These are phyloP conservation scores for Clupea harengus DNA, from an alignment of 2,113 vertebrate species.

Conservation along the genomic window DNA sequence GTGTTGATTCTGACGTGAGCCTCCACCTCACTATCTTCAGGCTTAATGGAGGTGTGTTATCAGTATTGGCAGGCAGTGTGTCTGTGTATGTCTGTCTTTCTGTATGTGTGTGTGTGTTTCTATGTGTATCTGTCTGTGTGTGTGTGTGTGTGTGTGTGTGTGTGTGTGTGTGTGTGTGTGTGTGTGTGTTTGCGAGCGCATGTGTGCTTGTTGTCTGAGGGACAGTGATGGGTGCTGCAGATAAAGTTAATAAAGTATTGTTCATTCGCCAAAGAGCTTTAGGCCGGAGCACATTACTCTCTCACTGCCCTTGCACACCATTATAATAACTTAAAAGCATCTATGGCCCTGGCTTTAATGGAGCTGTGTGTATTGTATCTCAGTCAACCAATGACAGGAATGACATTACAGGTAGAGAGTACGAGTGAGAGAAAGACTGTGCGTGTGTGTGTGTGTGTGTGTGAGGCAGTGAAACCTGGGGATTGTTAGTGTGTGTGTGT, in stretches of 20 bases:
- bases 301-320: neutral
- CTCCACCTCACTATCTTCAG: neutral
- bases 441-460: no score
- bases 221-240: neutral
- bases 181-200: neutral
- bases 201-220: neutral
- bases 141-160: constrained; percentile 7
- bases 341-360: neutral
- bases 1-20: neutral
- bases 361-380: neutral
- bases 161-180: neutral
- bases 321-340: neutral
- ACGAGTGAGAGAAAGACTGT: no score
- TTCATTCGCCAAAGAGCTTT: neutral
- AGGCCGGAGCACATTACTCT: neutral
- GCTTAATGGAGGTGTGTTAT: neutral
- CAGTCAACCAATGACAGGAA: neutral
- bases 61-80: neutral
- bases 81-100: neutral
- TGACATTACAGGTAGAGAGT: no score
- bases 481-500: neutral
- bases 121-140: neutral
- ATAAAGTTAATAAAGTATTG: neutral
- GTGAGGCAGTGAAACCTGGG: neutral
- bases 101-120: no score